These are phyloP conservation scores for Eidolon dupreanum DNA, from an alignment of 2,797 vertebrate genomes.

Conservation along the genomic window DNA sequence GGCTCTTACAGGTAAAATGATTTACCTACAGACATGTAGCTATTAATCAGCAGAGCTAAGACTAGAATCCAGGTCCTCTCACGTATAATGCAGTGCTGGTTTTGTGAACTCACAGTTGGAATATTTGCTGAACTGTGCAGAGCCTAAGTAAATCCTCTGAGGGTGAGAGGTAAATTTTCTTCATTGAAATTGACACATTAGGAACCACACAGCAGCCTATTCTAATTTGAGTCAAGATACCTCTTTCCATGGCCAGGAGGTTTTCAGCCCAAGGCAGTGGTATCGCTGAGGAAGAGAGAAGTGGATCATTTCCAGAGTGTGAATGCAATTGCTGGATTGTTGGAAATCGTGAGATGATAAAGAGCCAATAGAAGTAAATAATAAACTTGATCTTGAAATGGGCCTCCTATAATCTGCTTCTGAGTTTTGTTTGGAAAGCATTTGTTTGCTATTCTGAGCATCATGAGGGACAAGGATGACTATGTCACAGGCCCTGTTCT, in stretches of 20 bases:
- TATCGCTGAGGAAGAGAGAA: background rate
- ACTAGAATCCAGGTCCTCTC: background rate
- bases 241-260: background rate
- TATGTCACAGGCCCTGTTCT: background rate
- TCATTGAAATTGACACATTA: background rate
- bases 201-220: background rate
- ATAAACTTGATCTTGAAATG: background rate
- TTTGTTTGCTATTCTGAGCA: background rate
- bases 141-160: background rate
- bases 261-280: background rate
- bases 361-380: background rate
- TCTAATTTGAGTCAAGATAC: background rate
- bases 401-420: background rate
- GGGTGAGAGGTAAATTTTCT: background rate
- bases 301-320: background rate
- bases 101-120: background rate
- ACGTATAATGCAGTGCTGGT: background rate
- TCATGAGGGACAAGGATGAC: background rate
- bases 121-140: background rate
- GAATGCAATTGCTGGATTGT: background rate
- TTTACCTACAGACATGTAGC: background rate
- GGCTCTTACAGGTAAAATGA: background rate
- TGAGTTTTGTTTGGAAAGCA: background rate
- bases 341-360: background rate
- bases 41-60: background rate